These are phyloP conservation scores for Tamandua tetradactyla DNA, from an alignment of 2,797 vertebrate genomes.

Conservation along the genomic window DNA sequence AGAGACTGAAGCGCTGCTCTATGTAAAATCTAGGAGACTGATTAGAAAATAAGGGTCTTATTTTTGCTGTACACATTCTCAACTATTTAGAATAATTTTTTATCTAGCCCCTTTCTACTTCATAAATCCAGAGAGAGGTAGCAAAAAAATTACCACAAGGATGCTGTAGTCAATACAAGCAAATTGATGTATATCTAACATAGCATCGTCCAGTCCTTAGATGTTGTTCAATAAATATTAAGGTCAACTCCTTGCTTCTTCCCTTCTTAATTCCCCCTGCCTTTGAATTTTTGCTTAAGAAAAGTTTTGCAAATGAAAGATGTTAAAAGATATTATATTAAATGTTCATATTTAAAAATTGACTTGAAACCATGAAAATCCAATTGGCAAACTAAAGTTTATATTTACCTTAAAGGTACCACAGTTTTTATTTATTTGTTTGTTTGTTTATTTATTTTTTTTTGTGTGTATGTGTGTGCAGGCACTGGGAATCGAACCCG, in stretches of 20 bases:
- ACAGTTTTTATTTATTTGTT: no score
- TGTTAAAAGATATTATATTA: constrained; percentile 31
- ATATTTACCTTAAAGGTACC: constrained; percentile 11
- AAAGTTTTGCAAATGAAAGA: constrained; percentile 8
- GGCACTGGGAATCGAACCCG: no score
- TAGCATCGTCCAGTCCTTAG: no score
- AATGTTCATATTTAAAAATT: constrained; percentile 22
- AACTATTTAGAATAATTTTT: constrained; percentile 27
- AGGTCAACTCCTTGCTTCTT: not conserved
- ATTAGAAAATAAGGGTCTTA: not conserved
- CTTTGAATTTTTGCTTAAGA: constrained; percentile 29
- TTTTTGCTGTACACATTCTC: not conserved
- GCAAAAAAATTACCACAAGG: not conserved
- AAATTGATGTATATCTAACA: not conserved
- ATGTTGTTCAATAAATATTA: not conserved
- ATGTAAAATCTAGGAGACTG: not conserved
- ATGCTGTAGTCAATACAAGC: not conserved
- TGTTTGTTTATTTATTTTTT: no score
- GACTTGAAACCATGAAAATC: not conserved
- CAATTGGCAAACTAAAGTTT: not conserved
- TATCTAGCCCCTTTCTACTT: not conserved
- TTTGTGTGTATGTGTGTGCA: no score
- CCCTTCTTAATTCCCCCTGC: not conserved
- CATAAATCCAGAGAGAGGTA: not conserved
- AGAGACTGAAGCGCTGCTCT: not conserved